phyloP scores from a whole-genome alignment of 2,113 vertebrate genomes.

The Tympanuchus pallidicinctus region DNA sequence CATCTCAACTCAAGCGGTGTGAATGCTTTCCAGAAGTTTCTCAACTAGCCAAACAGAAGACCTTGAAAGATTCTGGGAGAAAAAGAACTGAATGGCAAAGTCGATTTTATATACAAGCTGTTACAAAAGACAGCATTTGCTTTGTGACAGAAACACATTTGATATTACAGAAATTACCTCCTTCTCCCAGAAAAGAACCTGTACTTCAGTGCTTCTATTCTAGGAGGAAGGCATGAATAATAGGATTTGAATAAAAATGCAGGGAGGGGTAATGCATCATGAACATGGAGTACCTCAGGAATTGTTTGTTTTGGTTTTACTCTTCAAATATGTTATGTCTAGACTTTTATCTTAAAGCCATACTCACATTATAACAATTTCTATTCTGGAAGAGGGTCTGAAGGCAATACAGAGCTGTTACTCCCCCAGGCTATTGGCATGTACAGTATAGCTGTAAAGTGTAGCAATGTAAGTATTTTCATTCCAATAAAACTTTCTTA shows the following conservation, averaged over 20 bases:
- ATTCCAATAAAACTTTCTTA: background rate
- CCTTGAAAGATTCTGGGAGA: background rate
- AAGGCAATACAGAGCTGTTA: background rate
- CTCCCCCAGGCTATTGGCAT: background rate
- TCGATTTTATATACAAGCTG: background rate
- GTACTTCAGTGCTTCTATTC: background rate
- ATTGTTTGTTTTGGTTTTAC: background rate
- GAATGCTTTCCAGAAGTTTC: background rate
- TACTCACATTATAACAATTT: background rate
- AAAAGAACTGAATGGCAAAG: background rate
- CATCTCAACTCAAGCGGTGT: rapidly evolving
- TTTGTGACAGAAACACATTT: background rate
- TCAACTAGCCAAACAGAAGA: background rate
- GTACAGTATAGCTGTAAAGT: background rate
- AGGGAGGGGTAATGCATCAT: background rate
- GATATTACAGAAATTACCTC: background rate
- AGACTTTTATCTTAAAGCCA: background rate
- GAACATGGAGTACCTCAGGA: background rate
- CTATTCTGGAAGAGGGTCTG: background rate
- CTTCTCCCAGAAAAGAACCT: background rate
- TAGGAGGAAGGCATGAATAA: background rate
- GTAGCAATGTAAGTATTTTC: background rate
- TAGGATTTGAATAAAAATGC: background rate
- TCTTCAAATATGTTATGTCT: background rate
- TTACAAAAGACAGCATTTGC: background rate